Base-by-base conservation (phyloP, 2,797 vertebrate genomes). In the Poeciliopsis turneri region DNA sequence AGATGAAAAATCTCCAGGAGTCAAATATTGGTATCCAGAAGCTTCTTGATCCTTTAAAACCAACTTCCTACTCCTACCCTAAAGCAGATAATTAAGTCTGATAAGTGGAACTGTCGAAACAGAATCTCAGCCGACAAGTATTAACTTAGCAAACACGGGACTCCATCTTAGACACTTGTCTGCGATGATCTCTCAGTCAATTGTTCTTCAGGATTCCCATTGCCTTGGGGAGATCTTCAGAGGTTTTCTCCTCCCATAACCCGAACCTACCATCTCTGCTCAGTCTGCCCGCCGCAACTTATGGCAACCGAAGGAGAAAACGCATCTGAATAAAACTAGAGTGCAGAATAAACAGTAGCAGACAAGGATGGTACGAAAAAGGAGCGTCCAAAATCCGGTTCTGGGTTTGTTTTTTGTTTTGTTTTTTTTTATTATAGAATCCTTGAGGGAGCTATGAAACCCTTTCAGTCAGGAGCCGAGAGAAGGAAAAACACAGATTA, bases 1-100 rank as follows among this genome's bases (percentile, higher is more conserved):
- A 90, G 91, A 92, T 87, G 79, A 90, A 87, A 90, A 92, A 91
- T 87, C 88, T 91, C 84, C 83, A 88, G 87, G 76, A 93, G 92
- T 92, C 89, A 89, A 81, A 49, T 81, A 68, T 69, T 68, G 84
- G 91, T 91, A 94, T 95, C 91, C 91, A 78, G 88, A 92, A 84
- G 83, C 85, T 87, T 85, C 86, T 83, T 72, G 84, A 93, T 90
- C 87, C 89, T 85, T 81, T 53, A 74, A 78, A 88, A 86, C 75
- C 77, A 91, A 84, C 82, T 84, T 84, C 76, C 85, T 45, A 78
- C 84, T 81, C 83, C 82, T 77, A 78, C 72, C 72, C 74, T 71
- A 84, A 87, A 87, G 81, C 77, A 86, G 78, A 79, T 64, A 75
- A 83, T 81, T 71, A 73, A 86, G 79, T 76, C 74, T 74, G 8